Conservation (phyloP, 37 sponge, comb jelly and placozoan species). For the Mnemiopsis leidyi region DNA sequence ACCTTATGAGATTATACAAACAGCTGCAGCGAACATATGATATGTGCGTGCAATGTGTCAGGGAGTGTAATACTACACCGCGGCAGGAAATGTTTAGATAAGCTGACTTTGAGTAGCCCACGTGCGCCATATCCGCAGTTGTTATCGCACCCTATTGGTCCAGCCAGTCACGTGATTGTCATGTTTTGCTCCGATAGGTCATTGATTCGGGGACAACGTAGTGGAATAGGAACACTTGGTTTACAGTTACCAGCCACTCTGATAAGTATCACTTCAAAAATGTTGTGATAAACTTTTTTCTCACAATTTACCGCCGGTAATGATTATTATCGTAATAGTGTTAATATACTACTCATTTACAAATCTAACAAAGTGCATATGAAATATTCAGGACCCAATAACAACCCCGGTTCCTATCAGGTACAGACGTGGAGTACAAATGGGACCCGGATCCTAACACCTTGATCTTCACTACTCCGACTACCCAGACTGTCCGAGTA, state of each 20-base stretch:
- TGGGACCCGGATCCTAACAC: neutral
- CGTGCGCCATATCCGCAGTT: neutral
- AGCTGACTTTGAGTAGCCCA: conserved; percentile 51
- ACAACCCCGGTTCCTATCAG: neutral
- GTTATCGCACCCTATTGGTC: neutral
- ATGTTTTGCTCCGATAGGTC: neutral
- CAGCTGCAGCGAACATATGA: neutral
- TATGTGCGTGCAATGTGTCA: neutral
- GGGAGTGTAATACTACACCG: conserved; percentile 37
- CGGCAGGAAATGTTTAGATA: conserved; percentile 25
- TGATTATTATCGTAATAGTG: too few relatives aligned
- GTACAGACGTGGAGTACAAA: neutral
- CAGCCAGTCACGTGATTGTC: neutral
- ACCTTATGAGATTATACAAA: neutral
- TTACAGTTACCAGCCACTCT: neutral
- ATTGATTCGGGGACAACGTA: neutral
- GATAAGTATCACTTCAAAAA: too few relatives aligned
- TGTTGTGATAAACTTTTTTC: too few relatives aligned
- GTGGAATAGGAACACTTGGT: neutral
- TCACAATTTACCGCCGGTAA: too few relatives aligned
- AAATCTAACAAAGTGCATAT: too few relatives aligned
- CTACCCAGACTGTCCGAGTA: neutral
- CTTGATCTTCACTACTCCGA: neutral
- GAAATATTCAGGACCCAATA: too few relatives aligned
- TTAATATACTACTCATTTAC: too few relatives aligned